Percentiles rank a stretch among this genome's conserved stretches.
Evolutionary conservation across 2,888 invertebrate genomes (phyloP).

Genomic region (Synergus itoensis): DNA sequence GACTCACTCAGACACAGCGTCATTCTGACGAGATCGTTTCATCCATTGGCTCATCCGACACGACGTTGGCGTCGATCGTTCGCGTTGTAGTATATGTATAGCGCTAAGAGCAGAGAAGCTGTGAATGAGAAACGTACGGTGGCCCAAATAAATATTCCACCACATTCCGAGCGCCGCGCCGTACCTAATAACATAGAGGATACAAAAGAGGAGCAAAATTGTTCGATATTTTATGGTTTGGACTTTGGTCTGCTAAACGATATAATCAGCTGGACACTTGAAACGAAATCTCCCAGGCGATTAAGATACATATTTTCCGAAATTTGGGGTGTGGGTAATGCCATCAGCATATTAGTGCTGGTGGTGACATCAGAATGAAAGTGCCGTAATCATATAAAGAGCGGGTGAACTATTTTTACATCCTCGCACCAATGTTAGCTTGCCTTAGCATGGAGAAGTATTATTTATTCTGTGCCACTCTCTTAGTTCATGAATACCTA

Average conservation of each 20-base stretch:
- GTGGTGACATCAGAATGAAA: background rate
- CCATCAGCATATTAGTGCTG: background rate
- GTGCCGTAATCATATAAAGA: background rate
- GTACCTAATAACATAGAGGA: background rate
- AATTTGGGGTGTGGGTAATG: background rate
- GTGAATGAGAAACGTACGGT: background rate
- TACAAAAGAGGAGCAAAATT: background rate
- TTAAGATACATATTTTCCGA: background rate
- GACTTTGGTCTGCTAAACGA: background rate
- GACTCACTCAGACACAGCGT: background rate
- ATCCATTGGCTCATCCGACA: background rate
- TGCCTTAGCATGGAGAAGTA: background rate
- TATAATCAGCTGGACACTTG: background rate
- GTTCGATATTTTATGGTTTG: background rate
- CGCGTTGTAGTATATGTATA: background rate
- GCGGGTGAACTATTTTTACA: background rate
- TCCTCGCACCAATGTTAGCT: background rate
- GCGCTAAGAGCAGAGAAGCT: background rate
- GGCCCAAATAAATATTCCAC: background rate
- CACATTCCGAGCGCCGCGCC: background rate
- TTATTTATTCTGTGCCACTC: background rate
- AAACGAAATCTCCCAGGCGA: background rate
- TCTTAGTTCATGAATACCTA: background rate
- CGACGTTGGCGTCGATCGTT: background rate
- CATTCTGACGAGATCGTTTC: background rate